Conservation (phyloP, 2,797 vertebrate species). For the Enteromius thamalakanensis region DNA sequence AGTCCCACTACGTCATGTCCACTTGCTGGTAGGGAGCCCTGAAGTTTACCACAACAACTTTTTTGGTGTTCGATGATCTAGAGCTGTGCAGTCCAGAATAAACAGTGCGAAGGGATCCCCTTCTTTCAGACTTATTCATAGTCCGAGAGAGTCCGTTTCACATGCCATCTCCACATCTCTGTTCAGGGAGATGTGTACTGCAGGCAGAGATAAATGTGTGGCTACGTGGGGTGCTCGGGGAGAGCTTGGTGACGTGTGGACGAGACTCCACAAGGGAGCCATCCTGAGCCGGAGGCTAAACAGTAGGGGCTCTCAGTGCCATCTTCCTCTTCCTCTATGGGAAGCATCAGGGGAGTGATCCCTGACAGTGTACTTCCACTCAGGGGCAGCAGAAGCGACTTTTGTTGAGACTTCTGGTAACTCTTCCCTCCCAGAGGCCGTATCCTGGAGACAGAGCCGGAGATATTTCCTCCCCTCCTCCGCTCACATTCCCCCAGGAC, state of each 20-base stretch:
- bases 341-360: constrained; percentile 62
- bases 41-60: not conserved
- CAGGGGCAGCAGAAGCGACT: constrained; percentile 60
- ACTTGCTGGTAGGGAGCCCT: not conserved
- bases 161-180: constrained; percentile 53
- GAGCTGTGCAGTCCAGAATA: not conserved
- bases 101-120: not conserved
- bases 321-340: constrained; percentile 65
- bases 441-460: constrained; percentile 73
- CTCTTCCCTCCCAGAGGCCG: constrained; percentile 59
- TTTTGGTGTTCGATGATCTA: not conserved
- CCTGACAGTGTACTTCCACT: constrained; percentile 68
- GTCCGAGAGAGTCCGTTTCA: constrained; percentile 35
- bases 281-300: constrained; percentile 70
- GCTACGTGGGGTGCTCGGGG: constrained; percentile 53
- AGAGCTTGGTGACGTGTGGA: constrained; percentile 67
- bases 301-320: constrained; percentile 64
- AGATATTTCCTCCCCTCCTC: constrained; percentile 50
- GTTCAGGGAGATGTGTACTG: constrained; percentile 55
- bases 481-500: constrained; percentile 60
- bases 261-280: constrained; percentile 70
- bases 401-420: constrained; percentile 66
- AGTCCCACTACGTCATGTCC: constrained; percentile 49
- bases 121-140: not conserved
- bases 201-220: constrained; percentile 38